These are phyloP conservation scores for Oxyscelio sp. DNA, from an alignment of 2,888 invertebrate species.

Conservation along the genomic window DNA sequence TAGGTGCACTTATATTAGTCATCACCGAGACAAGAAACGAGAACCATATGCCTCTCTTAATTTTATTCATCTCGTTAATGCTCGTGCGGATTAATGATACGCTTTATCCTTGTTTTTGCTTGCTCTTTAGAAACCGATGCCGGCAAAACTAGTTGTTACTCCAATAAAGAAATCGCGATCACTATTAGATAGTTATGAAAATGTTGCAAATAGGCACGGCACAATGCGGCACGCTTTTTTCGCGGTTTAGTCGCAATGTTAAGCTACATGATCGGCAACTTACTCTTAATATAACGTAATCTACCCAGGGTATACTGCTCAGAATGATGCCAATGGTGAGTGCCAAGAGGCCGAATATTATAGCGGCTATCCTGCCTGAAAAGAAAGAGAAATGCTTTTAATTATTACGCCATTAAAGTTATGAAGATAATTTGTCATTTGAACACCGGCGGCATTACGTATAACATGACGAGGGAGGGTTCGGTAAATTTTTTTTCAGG, in stretches of 20 bases:
- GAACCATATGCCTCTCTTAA: background rate
- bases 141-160: constrained; percentile 25
- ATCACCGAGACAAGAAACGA: constrained; percentile 17
- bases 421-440: too few species aligned
- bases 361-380: constrained; percentile 94
- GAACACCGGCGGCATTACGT: too few species aligned
- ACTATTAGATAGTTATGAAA: constrained; percentile 26
- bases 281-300: constrained; percentile 95
- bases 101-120: constrained; percentile 7
- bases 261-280: constrained; percentile 82
- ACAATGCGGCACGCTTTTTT: constrained; percentile 13
- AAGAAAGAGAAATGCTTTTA: too few species aligned
- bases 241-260: too few species aligned
- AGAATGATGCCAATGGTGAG: constrained; percentile 94
- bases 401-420: too few species aligned
- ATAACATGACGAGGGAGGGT: too few species aligned
- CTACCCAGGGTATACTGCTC: constrained; percentile 96
- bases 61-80: constrained; percentile 1
- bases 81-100: constrained; percentile 14
- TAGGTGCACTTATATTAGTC: constrained; percentile 51
- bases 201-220: constrained; percentile 1
- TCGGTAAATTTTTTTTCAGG: too few species aligned
- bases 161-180: constrained; percentile 18
- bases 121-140: constrained; percentile 14
- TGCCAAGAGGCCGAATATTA: constrained; percentile 94